Base-by-base conservation (phyloP, 2,888 invertebrate genomes). In the Serrognathus titanus region DNA sequence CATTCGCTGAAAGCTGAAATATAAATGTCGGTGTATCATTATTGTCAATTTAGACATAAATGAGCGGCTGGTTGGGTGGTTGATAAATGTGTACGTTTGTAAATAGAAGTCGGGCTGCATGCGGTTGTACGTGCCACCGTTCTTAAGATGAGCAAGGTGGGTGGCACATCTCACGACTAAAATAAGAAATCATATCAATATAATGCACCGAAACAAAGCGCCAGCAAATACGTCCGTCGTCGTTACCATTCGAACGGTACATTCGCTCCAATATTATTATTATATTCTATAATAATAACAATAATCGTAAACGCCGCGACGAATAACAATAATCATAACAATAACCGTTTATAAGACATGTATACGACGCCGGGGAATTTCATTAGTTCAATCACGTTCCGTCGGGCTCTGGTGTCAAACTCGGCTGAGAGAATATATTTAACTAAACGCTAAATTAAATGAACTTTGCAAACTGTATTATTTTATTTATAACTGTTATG, bases 321-420 rank as follows among this genome's bases (percentile, higher is more conserved):
- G 63, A 71, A 75, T 75, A 74, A 74, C 73, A 74, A 73, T 75
- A 73, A 74, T 74, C 73, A 71, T 76, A 74, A 76, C 73, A 72
- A 72, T 76, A 74, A 75, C 73, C 73, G 64, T 76, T 76, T 64
- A 61, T 65, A 69, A 72, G 73, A 73, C 72, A 71, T 70, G 69
- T 73, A 73, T 72, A 68, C 68, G 70, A 70, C 66, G 70, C 65
- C 60, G 63, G 69, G 71, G 72, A 72, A 73, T 73, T 72, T 73
- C 74, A 74, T 68, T 73, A 74, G 73, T 73, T 71, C 71, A 74
- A 74, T 71, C 71, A 72, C 71, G 68, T 68, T 66, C 66, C 66
- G 65, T 53, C 36, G 59, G 60, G 67, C 66, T 65, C 51, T 55
- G 47, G 54, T 61, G 62, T 52, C 58, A 63, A n/a, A 62, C 55